These are phyloP conservation scores for Anoplius nigerrimus DNA, from an alignment of 2,888 invertebrate genomes.

Conservation along the genomic window DNA sequence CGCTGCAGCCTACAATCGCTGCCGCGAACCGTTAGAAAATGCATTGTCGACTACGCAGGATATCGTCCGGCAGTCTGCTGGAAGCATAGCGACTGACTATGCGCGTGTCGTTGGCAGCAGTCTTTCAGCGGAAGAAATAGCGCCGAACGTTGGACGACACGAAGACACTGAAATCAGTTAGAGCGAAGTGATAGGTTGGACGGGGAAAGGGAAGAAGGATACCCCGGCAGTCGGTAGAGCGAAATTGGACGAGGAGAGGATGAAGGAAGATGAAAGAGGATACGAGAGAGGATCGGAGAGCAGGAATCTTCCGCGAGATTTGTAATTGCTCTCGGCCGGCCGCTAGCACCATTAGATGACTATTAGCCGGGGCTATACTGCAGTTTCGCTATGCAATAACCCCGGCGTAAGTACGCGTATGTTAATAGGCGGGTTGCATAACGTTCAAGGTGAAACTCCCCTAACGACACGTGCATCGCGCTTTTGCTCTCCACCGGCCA, in stretches of 20 bases:
- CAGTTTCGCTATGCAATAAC: slow-evolving; percentile 27
- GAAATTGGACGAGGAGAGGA: neutral
- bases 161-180: no score
- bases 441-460: slow-evolving; percentile 66
- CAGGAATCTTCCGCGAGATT: slow-evolving; percentile 39
- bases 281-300: no score
- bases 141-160: no score
- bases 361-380: slow-evolving; percentile 17
- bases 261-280: no score
- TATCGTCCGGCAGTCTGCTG: no score
- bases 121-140: no score
- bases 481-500: slow-evolving; percentile 20
- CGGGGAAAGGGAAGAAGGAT: neutral
- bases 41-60: no score
- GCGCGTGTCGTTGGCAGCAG: no score
- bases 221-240: neutral
- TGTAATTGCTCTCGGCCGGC: slow-evolving; percentile 36
- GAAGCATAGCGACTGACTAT: no score
- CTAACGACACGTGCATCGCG: slow-evolving; percentile 42
- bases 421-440: slow-evolving; percentile 58
- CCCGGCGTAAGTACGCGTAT: slow-evolving; percentile 38
- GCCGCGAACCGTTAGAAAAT: no score
- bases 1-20: no score
- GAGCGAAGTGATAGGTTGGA: neutral
- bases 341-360: slow-evolving; percentile 3